A percentile compares a stretch with the other conserved stretches of the same genome.
Evolutionary conservation across 1,140 invertebrate species (phyloP).

Genomic region (Zaprionus africanus): DNA sequence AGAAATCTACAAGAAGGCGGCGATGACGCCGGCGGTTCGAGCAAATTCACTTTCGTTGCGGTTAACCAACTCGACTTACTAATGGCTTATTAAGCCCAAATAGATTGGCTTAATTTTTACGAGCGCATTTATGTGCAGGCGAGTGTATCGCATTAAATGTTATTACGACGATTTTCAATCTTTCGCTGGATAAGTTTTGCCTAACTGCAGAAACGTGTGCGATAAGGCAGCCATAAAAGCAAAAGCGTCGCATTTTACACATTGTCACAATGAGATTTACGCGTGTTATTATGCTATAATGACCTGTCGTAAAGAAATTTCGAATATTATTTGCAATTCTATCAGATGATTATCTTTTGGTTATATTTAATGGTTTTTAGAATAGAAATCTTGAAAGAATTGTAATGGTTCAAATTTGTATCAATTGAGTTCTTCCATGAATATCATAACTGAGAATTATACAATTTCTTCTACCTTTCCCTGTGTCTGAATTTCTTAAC

Average conservation of each 20-base stretch:
- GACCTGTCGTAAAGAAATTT: neutral
- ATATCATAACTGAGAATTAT: neutral
- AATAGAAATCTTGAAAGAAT: neutral
- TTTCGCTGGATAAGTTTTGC: constrained; percentile 31
- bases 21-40: constrained; percentile 39
- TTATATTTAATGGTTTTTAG: neutral
- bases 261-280: constrained; percentile 12
- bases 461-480: neutral
- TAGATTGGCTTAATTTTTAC: constrained; percentile 72
- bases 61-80: constrained; percentile 78
- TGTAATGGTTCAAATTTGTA: neutral
- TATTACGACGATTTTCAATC: constrained; percentile 37
- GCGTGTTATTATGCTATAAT: neutral
- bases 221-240: constrained; percentile 49
- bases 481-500: neutral
- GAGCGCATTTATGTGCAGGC: constrained; percentile 62
- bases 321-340: neutral
- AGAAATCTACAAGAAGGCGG: constrained; percentile 61
- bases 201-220: constrained; percentile 45
- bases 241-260: constrained; percentile 40
- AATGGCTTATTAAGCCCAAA: constrained; percentile 81
- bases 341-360: neutral
- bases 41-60: constrained; percentile 79
- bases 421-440: neutral
- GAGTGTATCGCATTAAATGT: constrained; percentile 65